Percentiles rank a stretch among this genome's conserved stretches.
phyloP scores from a whole-genome alignment of 2,113 vertebrate species.

The Gyps fulvus region DNA sequence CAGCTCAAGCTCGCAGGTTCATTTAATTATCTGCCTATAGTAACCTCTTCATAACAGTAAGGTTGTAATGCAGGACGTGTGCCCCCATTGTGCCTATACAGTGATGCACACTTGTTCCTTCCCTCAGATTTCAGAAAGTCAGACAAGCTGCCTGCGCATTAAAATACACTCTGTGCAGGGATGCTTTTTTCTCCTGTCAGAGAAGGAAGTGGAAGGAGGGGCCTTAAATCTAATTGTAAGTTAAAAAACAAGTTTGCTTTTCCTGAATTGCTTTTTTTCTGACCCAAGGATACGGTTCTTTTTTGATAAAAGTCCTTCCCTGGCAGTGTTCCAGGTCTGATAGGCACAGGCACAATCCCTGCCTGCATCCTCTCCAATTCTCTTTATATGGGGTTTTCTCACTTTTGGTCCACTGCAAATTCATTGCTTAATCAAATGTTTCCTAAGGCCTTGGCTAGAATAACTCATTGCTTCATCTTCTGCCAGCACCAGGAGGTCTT shows the following conservation, averaged over 20 bases:
- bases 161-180: neutral
- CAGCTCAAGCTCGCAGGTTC: neutral
- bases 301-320: neutral
- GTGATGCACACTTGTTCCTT: accelerated
- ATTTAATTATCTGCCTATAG: accelerated
- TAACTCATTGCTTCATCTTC: neutral
- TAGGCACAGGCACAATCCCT: neutral
- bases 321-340: neutral
- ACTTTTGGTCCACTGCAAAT: neutral
- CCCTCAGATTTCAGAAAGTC: neutral
- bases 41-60: accelerated
- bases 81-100: neutral
- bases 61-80: accelerated
- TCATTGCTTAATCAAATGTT: no score
- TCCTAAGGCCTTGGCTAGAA: neutral
- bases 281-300: no score
- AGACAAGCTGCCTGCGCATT: neutral
- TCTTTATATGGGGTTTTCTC: neutral
- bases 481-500: neutral
- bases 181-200: neutral
- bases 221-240: neutral
- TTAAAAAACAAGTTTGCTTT: neutral
- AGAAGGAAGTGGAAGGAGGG: neutral
- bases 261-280: neutral
- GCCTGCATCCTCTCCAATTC: neutral